Percentiles rank a stretch among this genome's conserved stretches.
These are phyloP conservation scores for Clytia hemisphaerica DNA, from an alignment of 30 jellyfish, hydroid and myxozoan genomes.

Conservation along the genomic window DNA sequence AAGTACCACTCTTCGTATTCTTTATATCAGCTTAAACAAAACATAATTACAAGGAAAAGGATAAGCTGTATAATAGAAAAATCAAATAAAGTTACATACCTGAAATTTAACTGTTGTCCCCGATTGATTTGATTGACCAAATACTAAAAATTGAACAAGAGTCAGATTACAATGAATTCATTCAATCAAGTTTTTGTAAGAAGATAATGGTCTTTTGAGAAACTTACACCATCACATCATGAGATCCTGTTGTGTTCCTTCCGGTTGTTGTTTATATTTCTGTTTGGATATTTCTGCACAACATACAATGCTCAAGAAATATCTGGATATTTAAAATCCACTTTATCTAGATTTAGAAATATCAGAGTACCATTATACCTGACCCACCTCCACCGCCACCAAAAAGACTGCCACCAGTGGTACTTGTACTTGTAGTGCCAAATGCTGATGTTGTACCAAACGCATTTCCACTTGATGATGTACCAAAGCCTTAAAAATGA, in stretches of 20 bases:
- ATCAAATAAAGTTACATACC: slow-evolving; percentile 30
- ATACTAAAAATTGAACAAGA: slow-evolving; percentile 24
- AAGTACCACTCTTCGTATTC: background rate
- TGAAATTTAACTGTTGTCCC: slow-evolving; percentile 79
- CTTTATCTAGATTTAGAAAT: background rate
- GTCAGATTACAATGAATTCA: background rate
- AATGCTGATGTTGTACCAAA: slow-evolving; percentile 39
- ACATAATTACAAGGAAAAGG: too few relatives aligned
- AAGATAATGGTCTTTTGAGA: too few relatives aligned
- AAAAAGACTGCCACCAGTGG: slow-evolving; percentile 53
- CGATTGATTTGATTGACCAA: slow-evolving; percentile 54
- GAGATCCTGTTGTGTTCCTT: too few relatives aligned
- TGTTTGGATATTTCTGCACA: background rate
- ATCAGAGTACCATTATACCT: background rate
- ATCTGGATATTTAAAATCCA: background rate
- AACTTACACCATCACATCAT: too few relatives aligned
- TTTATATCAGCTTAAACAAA: too few relatives aligned
- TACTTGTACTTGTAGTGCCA: slow-evolving; percentile 39
- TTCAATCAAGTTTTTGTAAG: too few relatives aligned
- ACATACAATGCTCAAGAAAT: background rate
- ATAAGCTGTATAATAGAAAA: background rate
- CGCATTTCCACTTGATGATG: slow-evolving; percentile 30
- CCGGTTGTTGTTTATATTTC: background rate
- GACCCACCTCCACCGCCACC: background rate
- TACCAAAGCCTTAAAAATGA: slow-evolving; percentile 38